Percentiles rank a stretch among this genome's conserved stretches.
These are phyloP conservation scores for Grammomys dolichurus DNA, from an alignment of 2,113 vertebrate genomes.

Conservation along the genomic window DNA sequence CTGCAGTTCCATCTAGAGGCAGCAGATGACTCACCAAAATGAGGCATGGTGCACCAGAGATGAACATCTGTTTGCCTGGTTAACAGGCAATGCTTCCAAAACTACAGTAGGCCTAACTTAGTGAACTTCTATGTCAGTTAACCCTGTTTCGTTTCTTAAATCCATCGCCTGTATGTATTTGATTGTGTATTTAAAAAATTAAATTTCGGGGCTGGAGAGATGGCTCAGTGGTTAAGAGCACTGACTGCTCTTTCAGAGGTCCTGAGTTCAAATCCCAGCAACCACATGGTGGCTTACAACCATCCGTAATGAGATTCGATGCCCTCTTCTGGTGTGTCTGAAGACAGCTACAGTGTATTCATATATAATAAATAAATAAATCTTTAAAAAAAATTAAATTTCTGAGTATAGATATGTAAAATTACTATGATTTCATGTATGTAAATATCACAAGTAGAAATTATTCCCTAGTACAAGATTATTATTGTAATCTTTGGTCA, in stretches of 20 bases:
- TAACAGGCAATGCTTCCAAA: conserved; percentile 37
- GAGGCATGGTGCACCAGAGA: conserved; percentile 31
- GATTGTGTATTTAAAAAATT: conserved; percentile 3
- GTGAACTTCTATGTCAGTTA: conserved; percentile 58
- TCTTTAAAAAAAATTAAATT: conserved; percentile 24
- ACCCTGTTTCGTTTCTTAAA: conserved; percentile 46
- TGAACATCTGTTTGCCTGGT: neutral
- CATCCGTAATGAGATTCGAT: too few species aligned
- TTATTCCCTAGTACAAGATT: conserved; percentile 36
- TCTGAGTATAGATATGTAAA: conserved; percentile 3
- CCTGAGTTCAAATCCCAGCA: too few species aligned
- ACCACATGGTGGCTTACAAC: too few species aligned
- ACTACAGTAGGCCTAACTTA: conserved; percentile 27
- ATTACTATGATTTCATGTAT: conserved; percentile 36
- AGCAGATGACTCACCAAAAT: conserved; percentile 52
- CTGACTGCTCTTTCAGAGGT: too few species aligned
- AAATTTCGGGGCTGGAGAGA: neutral
- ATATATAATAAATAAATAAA: too few species aligned
- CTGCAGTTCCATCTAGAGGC: conserved; percentile 38
- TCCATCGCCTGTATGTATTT: neutral
- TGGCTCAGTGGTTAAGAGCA: too few species aligned
- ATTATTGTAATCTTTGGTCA: conserved; percentile 58
- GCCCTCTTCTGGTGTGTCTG: too few species aligned
- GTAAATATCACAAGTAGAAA: conserved; percentile 35
- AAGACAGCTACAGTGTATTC: too few species aligned